phyloP scores from a whole-genome alignment of 2,888 invertebrate genomes.

The Ophioninae sp. region DNA sequence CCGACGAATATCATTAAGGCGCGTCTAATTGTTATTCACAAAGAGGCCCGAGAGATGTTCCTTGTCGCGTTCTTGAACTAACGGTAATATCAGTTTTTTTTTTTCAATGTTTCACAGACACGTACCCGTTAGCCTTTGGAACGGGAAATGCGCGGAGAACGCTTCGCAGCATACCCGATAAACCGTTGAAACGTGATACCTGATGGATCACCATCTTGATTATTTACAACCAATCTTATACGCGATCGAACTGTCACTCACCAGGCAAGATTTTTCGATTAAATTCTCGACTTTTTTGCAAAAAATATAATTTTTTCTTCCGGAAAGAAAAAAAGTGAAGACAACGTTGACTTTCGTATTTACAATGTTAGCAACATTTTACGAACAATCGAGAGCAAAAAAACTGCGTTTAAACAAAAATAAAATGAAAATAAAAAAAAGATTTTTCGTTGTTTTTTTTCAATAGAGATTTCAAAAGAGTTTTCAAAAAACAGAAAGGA shows the following conservation, averaged over 20 bases:
- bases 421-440: no score
- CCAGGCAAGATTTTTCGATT: conserved; percentile 19
- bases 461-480: no score
- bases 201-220: conserved; percentile 20
- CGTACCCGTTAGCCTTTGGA: conserved; percentile 62
- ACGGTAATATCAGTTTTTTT: conserved; percentile 46
- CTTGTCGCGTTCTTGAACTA: conserved; percentile 48
- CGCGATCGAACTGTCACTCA: neutral
- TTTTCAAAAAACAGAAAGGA: no score
- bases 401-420: neutral
- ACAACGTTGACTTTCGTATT: neutral
- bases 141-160: conserved; percentile 58
- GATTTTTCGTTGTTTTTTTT: no score
- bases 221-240: conserved; percentile 39
- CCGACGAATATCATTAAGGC: neutral
- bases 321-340: neutral
- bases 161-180: conserved; percentile 54
- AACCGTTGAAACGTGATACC: conserved; percentile 49
- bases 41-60: conserved; percentile 31
- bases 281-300: neutral
- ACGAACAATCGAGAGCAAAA: neutral
- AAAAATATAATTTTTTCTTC: neutral
- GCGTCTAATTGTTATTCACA: conserved; percentile 35
- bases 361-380: neutral
- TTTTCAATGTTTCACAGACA: conserved; percentile 36